Base-by-base conservation (phyloP, 35 echinoderm and acorn worm species). In the Acanthaster planci region DNA sequence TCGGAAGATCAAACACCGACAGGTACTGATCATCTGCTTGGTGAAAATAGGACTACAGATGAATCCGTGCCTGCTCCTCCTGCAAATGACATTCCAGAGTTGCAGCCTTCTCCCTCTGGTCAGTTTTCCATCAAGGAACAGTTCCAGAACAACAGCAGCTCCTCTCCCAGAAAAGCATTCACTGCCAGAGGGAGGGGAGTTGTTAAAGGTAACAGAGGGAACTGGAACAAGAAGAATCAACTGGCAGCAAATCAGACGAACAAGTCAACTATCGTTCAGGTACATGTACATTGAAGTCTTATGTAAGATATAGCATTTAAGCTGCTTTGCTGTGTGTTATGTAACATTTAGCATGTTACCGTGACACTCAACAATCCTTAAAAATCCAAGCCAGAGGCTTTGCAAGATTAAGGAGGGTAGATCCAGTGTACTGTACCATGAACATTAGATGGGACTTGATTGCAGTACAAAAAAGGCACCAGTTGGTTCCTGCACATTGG, bases 181-280 rank as follows among this genome's bases (percentile, higher is more conserved):
- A 29, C 14, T 72, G 26, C 64, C 64, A 72, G 64, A 72, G 64
- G 64, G 64, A 72, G 10, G 64, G 64, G 29, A 16, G 22, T 34
- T 30, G 64, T 14, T 35, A 72, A 12, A 31, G 26, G 64, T 2
- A 34, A 72, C 34, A 72, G 64, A 29, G 64, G 64, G 64, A 72
- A 72, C 64, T 72, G 64, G 64, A 26, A 72, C 34, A 72, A 72
- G 64, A 72, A 72, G 26, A 72, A 26, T 9, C 64, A 72, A 72
- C 23, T 72, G 10, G 34, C 23, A 26, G 34, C 64, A 72, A 29
- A 14, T 14, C 64, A 72, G 34, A 72, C 21, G 21, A 72, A 72
- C 64, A 72, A 35, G 64, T 72, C 64, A 2, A 4, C 30, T 26
- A 72, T 72, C 23, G 30, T 72, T 31, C 26, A 72, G 64, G 64